Base-by-base conservation (phyloP, 2,797 vertebrate genomes). In the Danio kyathit region DNA sequence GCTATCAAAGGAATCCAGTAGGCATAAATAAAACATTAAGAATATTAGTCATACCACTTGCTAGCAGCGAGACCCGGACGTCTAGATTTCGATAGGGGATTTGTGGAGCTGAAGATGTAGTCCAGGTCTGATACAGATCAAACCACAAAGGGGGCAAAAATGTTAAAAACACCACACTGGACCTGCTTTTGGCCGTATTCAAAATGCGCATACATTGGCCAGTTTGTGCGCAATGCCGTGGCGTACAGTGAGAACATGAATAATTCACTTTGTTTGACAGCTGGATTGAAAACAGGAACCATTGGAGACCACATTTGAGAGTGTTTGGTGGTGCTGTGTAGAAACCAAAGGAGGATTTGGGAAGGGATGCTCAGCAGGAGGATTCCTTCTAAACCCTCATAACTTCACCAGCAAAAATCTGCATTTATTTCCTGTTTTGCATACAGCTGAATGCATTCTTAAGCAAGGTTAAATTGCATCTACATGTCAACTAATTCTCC, bases 241-340 rank as follows among this genome's bases (percentile, higher is more conserved):
- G 82, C 82, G 80, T 82, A 82, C 76, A 70, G 76, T 77, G 51
- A 38, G 51, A 76, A 79, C 82, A 87, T 87, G 82, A 87, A 87
- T 87, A 85, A 87, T 87, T 85, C 65, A 85, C 86, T 84, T 83
- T 78, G 84, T 85, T 85, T 85, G 76, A 85, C 82, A 74, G 82
- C 74, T 71, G 57, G 76, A 80, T 76, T 79, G 72, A 79, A 80
- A 64, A 79, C 49, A 73, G 70, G 75, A 79, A 76, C 54, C 74
- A 66, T 67, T 77, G 73, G 69, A 82, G 80, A 76, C 54, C 38
- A 11, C 69, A 66, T 44, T 48, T 17, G 44, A 61, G 73, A 70
- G 67, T 6, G 21, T 64, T 57, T 16, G 11, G n/a, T 46, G 13
- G 52, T 61, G 72, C 74, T 74, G 43, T 74, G 56, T 56, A 63